These are phyloP conservation scores for Melanogrammus aeglefinus DNA, from an alignment of 2,797 vertebrate genomes.

Conservation along the genomic window DNA sequence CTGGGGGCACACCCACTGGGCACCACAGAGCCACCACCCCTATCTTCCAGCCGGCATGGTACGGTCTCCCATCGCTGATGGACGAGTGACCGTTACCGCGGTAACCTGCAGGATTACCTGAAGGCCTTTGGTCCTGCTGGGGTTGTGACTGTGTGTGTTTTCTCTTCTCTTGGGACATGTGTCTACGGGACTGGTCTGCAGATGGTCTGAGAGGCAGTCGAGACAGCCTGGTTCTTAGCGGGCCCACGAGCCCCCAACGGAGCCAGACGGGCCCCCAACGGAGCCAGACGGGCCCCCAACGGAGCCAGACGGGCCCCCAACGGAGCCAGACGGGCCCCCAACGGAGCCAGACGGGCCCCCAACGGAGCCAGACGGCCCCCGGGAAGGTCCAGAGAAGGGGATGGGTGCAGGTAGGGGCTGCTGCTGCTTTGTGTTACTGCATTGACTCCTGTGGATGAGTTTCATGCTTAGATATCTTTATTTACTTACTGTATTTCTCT, in stretches of 20 bases:
- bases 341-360: conserved; percentile 75
- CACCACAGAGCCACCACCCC: background rate
- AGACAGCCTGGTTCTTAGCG: conserved; percentile 50
- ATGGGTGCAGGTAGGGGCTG: conserved; percentile 85
- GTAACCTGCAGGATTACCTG: conserved; percentile 39
- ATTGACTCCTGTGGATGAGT: background rate
- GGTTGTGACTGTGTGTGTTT: conserved; percentile 35
- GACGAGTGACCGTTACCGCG: conserved; percentile 65
- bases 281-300: conserved; percentile 78
- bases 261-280: no score
- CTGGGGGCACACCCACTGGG: background rate
- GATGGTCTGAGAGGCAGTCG: conserved; percentile 62
- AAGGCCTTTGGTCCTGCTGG: conserved; percentile 59
- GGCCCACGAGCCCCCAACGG: conserved; percentile 37
- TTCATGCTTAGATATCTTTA: background rate
- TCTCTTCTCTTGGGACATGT: conserved; percentile 41
- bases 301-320: conserved; percentile 77
- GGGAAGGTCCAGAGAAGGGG: conserved; percentile 82
- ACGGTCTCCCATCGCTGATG: conserved; percentile 32
- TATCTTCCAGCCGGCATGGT: conserved; percentile 29
- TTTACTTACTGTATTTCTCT: background rate
- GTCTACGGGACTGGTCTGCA: conserved; percentile 62
- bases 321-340: no score
- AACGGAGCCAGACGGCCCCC: conserved; percentile 78
- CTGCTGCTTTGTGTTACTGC: background rate